Percentiles rank a stretch among this genome's conserved stretches.
These are phyloP conservation scores for Lathronympha strigana DNA, from an alignment of 2,888 invertebrate species.

Conservation along the genomic window DNA sequence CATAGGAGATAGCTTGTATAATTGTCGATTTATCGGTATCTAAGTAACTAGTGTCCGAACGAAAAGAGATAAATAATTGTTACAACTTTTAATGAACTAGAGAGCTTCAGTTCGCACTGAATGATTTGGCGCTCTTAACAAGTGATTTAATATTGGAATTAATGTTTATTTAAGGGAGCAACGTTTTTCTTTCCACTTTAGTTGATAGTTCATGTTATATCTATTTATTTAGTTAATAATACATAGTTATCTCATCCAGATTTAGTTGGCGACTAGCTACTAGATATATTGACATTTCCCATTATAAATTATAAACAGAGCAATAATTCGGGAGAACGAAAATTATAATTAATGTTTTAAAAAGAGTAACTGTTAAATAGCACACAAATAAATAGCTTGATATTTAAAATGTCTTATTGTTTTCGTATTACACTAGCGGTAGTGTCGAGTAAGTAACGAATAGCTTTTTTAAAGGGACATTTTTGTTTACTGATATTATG, in stretches of 20 bases:
- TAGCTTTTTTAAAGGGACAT: slow-evolving; percentile 77
- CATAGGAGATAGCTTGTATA: slow-evolving; percentile 84
- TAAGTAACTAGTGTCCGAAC: slow-evolving; percentile 80
- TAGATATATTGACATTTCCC: slow-evolving; percentile 36
- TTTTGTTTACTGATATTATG: slow-evolving; percentile 71
- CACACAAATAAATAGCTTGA: slow-evolving; percentile 68
- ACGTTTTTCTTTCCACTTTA: slow-evolving; percentile 63
- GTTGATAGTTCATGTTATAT: slow-evolving; percentile 76
- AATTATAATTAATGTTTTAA: slow-evolving; percentile 34
- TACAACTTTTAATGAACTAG: slow-evolving; percentile 45
- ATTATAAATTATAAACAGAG: slow-evolving; percentile 45
- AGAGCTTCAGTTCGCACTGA: slow-evolving; percentile 68
- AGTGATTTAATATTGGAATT: slow-evolving; percentile 66
- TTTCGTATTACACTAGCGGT: slow-evolving; percentile 63
- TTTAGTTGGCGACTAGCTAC: slow-evolving; percentile 42
- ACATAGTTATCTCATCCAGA: slow-evolving; percentile 49
- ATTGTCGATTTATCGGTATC: slow-evolving; percentile 81
- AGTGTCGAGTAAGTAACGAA: slow-evolving; percentile 66
- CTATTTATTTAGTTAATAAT: slow-evolving; percentile 78
- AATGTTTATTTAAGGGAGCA: slow-evolving; percentile 59
- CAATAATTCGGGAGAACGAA: slow-evolving; percentile 48
- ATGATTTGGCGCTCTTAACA: slow-evolving; percentile 66
- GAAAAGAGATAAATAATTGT: slow-evolving; percentile 59
- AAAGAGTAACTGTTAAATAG: slow-evolving; percentile 49
- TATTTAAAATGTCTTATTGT: slow-evolving; percentile 58